Evolutionary conservation across 1,140 invertebrate genomes (phyloP), one percentile per base, ranked within the genome.

Genomic region (Pristionchus pacificus): DNA sequence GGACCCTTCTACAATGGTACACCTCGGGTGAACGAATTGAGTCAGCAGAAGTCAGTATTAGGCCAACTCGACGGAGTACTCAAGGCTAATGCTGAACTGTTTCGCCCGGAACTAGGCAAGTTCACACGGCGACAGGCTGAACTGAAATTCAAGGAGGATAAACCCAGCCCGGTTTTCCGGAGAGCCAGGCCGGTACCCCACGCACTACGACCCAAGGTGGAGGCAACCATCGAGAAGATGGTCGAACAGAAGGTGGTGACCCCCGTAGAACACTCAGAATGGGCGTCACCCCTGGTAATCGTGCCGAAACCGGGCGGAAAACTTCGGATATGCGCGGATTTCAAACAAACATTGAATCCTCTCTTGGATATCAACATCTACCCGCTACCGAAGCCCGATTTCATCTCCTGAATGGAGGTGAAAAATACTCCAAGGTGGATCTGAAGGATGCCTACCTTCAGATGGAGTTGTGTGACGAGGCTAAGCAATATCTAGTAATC

Each of bases 291-390:
- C 6, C 19, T 49, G 38, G 38, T 49, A 19, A 19, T 81, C 2
- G 80, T 85, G 1, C 71, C 82, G 38, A 86, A 86, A 74, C 71
- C 71, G n/a, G 74, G 84, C 71, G 80, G 80, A 13, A 72, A 70
- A 1, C 68, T 85, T 58, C 73, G 85, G n/a, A 67, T 86, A 14
- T 86, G 79, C 75, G 83, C 76, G 3, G 84, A 86, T 76, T 86
- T 72, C 58, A 82, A 77, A 38, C 61, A 32, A 0, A 78, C 79
- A 3, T 32, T 85, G 6, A 85, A 84, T 65, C 64, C 65, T 65
- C 65, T 58, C 60, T 57, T 68, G 69, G 74, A 63, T 49, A 60
- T 64, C 10, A 69, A 71, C 63, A 72, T 38, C 28, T 77, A 76
- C 66, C 81, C 78, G 19, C 65, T 84, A 15, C 80, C 78, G n/a